These are phyloP conservation scores for Sturmia bella DNA, from an alignment of 2,888 invertebrate genomes.

Conservation along the genomic window DNA sequence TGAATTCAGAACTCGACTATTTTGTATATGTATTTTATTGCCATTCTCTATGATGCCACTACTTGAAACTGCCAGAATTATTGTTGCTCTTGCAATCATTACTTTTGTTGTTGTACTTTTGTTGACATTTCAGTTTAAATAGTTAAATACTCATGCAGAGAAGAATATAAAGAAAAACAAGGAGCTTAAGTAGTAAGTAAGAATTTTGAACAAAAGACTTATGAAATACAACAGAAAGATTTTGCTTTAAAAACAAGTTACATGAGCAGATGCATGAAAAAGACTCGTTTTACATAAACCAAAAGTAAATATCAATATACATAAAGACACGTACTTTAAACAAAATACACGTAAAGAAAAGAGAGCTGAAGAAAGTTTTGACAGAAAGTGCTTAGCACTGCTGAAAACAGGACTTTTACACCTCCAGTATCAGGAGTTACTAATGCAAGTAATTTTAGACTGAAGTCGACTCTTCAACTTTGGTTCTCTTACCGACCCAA, in stretches of 20 bases:
- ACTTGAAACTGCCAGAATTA: slow-evolving; percentile 17
- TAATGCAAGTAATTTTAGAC: no score
- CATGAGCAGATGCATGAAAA: slow-evolving; percentile 16
- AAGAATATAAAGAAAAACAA: slow-evolving; percentile 10
- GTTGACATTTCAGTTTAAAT: slow-evolving; percentile 47
- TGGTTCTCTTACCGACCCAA: no score
- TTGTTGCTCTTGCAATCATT: slow-evolving; percentile 26
- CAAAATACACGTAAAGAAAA: neutral
- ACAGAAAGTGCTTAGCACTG: no score
- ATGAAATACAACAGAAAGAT: slow-evolving; percentile 41
- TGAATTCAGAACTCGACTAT: slow-evolving; percentile 14
- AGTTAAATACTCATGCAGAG: slow-evolving; percentile 44
- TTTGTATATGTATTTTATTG: slow-evolving; percentile 31
- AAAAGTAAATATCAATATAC: slow-evolving; percentile 64
- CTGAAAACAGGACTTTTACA: no score
- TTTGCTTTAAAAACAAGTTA: slow-evolving; percentile 18
- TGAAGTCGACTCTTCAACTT: no score
- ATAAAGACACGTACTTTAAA: slow-evolving; percentile 33
- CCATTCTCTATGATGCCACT: slow-evolving; percentile 5
- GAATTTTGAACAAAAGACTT: slow-evolving; percentile 54
- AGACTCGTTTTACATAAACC: slow-evolving; percentile 45
- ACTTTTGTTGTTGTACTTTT: slow-evolving; percentile 33
- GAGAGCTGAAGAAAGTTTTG: no score
- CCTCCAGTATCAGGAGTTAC: no score
- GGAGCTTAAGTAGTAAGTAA: slow-evolving; percentile 7